Base-by-base conservation (phyloP, 2,888 invertebrate genomes). In the Monopis laevigella region DNA sequence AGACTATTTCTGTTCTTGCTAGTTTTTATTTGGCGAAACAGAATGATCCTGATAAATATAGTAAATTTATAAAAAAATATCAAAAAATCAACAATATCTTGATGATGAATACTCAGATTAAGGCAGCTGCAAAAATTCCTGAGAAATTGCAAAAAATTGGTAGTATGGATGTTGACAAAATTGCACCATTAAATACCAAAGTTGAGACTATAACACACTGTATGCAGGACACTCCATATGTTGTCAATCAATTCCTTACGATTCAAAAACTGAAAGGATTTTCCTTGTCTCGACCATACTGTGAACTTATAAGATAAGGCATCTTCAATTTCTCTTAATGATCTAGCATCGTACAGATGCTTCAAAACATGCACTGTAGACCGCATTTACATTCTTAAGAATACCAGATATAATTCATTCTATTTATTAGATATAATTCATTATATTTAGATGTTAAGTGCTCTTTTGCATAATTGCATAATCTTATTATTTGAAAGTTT, bases 311-410 rank as follows among this genome's bases (percentile, higher is more conserved):
- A 51, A 83, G 96, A 47, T n/a, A n/a, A 47, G 92, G 94, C 0
- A 93, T 94, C 55, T 87, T 96, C 44, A 44, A 87, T 96, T 56
- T 93, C 93, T n/a, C 70, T 97, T 3, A 90, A 93, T 56, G 93
- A 95, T 65, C 90, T 0, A 88, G 89, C 40, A n/a, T n/a, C n/a
- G 89, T 40, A 91, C 90, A 51, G 90, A 90, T 32, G 67, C 80
- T 1, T 86, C 89, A 6, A 90, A 92, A 51, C 95, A 96, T 56
- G 89, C 94, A 3, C 87, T 94, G 54, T 96, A 96, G 95, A 93
- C 94, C 10, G 95, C 96, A 7, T 96, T 96, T 60, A 92, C 93
- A 1, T 96, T 96, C 59, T 83, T 97, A 6, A 96, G 96, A 81
- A 87, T 96, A 39, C 93, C 94, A 1, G 87, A 89, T 55, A 87